Conservation (phyloP, 1,140 invertebrate species). For the Thaumatotibia leucotreta region DNA sequence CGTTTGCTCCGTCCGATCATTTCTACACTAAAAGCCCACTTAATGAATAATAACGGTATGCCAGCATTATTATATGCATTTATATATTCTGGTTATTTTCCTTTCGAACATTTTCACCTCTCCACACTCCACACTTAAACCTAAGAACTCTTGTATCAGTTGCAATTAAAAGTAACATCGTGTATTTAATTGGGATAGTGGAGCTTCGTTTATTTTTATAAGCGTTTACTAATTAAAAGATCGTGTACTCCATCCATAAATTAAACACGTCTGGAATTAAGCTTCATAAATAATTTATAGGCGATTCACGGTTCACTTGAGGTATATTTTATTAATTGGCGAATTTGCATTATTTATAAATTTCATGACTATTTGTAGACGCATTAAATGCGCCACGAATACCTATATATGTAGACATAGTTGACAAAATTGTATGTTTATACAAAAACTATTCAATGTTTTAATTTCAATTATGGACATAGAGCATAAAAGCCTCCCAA, state of each 20-base stretch:
- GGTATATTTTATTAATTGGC: neutral
- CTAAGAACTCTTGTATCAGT: neutral
- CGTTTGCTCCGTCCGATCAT: conserved; percentile 37
- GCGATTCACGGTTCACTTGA: neutral
- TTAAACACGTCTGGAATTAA: neutral
- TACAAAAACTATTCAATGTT: too few species aligned
- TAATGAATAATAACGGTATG: conserved; percentile 40
- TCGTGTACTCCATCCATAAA: conserved; percentile 4
- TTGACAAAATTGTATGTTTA: too few species aligned
- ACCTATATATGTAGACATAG: too few species aligned
- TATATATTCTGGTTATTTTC: neutral
- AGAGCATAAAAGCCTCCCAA: too few species aligned
- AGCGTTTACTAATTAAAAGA: neutral
- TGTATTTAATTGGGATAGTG: neutral
- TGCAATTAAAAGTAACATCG: neutral
- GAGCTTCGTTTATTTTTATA: neutral
- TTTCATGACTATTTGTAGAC: neutral
- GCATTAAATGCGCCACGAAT: too few species aligned
- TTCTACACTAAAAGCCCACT: conserved; percentile 38
- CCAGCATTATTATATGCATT: conserved; percentile 18
- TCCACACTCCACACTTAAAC: neutral
- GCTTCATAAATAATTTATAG: neutral
- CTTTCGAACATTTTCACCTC: neutral
- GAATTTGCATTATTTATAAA: neutral
- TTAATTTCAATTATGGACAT: too few species aligned